phyloP scores from a whole-genome alignment of 2,797 vertebrate genomes.

The Distichodus sexfasciatus region DNA sequence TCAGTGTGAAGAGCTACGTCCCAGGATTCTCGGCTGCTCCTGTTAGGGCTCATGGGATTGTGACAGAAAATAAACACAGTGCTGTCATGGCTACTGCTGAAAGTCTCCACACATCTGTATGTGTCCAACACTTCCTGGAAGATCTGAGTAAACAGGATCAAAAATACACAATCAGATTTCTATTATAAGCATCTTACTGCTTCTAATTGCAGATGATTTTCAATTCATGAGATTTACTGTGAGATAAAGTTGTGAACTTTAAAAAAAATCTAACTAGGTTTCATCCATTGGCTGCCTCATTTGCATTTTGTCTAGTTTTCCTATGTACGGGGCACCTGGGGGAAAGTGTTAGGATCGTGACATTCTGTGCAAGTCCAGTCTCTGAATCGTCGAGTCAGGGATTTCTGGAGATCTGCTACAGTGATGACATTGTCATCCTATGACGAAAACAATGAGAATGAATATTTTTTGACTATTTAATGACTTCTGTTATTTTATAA shows the following conservation, averaged over 20 bases:
- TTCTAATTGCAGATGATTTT: too few relatives aligned
- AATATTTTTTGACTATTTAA: too few relatives aligned
- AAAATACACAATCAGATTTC: not conserved
- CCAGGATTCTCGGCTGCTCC: slow-evolving; percentile 77
- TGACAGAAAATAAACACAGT: slow-evolving; percentile 84
- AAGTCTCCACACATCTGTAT: slow-evolving; percentile 81
- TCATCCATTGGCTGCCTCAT: too few relatives aligned
- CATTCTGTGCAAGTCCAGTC: slow-evolving; percentile 84
- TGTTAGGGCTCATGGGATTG: slow-evolving; percentile 80
- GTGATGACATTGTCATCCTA: slow-evolving; percentile 37
- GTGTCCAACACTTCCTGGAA: slow-evolving; percentile 76
- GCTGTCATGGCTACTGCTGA: slow-evolving; percentile 77
- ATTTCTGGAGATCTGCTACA: slow-evolving; percentile 74
- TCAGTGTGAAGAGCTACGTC: slow-evolving; percentile 81
- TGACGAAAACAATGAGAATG: not conserved
- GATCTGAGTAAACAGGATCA: slow-evolving; percentile 66
- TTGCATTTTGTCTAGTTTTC: too few relatives aligned
- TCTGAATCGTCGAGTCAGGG: slow-evolving; percentile 73
- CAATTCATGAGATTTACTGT: too few relatives aligned
- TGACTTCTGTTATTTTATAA: too few relatives aligned
- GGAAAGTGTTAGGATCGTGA: slow-evolving; percentile 75
- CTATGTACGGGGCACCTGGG: too few relatives aligned
- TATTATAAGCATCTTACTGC: too few relatives aligned
- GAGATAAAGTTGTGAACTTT: too few relatives aligned
- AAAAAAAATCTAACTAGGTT: too few relatives aligned